phyloP scores from a whole-genome alignment of 2,797 vertebrate genomes.

The Fistularia tabacaria region DNA sequence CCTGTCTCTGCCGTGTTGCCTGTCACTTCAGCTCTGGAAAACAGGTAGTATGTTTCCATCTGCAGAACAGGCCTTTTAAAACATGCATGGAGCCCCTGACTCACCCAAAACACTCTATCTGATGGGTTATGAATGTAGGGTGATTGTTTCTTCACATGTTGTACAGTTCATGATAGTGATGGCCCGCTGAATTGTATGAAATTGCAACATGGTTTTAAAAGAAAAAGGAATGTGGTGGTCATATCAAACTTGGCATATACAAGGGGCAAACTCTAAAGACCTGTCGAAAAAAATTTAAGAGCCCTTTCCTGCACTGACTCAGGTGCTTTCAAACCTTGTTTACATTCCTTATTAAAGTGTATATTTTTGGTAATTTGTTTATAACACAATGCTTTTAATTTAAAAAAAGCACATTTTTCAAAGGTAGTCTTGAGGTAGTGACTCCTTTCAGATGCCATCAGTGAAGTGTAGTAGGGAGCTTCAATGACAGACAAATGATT shows the following conservation, averaged over 20 bases:
- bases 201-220: background rate
- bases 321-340: too few species aligned
- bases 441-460: too few species aligned
- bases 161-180: slow-evolving; percentile 1
- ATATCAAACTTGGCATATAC: background rate
- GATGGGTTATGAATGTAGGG: slow-evolving; percentile 18
- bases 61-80: slow-evolving; percentile 30
- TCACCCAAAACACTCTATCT: slow-evolving; percentile 20
- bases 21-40: slow-evolving; percentile 46
- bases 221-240: background rate
- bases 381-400: too few species aligned
- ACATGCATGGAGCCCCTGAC: slow-evolving; percentile 50
- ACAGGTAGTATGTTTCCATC: slow-evolving; percentile 23
- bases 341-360: too few species aligned
- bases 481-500: too few species aligned
- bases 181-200: background rate
- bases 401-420: too few species aligned
- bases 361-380: too few species aligned
- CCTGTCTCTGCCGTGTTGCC: slow-evolving; percentile 21
- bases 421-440: too few species aligned
- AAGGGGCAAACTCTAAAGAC: too few species aligned
- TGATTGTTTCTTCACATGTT: slow-evolving; percentile 27
- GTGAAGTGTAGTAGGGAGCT: too few species aligned
- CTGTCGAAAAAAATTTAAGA: too few species aligned
- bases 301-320: too few species aligned